phyloP scores from a whole-genome alignment of 2,113 vertebrate species.

The western clawed frog (Xenopus tropicalis) region DNA sequence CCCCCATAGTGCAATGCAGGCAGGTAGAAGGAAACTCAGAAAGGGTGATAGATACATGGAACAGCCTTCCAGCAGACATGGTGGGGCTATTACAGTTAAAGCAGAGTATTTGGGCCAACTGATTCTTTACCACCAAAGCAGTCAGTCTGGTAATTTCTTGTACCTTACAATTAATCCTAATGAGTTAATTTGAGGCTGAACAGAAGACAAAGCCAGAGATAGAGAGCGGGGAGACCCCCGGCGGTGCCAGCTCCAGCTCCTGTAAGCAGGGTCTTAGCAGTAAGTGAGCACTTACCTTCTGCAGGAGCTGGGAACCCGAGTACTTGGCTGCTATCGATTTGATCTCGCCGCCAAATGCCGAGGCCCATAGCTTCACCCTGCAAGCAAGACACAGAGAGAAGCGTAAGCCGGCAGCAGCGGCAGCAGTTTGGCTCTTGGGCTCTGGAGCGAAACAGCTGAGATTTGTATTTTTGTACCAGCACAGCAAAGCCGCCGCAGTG shows the following conservation, averaged over 20 bases:
- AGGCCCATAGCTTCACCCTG: constrained; percentile 98
- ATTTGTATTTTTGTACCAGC: constrained; percentile 24
- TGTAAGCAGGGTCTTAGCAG: not conserved
- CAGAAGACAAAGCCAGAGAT: constrained; percentile 53
- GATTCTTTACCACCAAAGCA: constrained; percentile 44
- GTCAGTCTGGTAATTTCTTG: constrained; percentile 50
- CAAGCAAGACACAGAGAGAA: constrained; percentile 48
- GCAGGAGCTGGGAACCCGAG: constrained; percentile 95
- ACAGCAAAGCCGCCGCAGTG: constrained; percentile 36
- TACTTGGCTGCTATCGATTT: constrained; percentile 98
- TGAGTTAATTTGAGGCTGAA: constrained; percentile 54
- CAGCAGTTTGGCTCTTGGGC: constrained; percentile 50
- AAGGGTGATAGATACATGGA: too few species aligned
- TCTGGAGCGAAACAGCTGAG: constrained; percentile 30
- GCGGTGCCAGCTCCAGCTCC: not conserved
- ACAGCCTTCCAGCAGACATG: too few species aligned
- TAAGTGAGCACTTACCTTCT: constrained; percentile 81
- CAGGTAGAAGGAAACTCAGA: too few species aligned
- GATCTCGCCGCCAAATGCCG: constrained; percentile 97
- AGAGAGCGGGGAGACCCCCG: constrained; percentile 16
- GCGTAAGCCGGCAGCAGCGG: too few species aligned
- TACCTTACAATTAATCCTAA: constrained; percentile 52
- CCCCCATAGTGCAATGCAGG: too few species aligned
- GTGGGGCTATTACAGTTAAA: too few species aligned
- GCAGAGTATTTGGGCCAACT: constrained; percentile 46